A percentile compares a stretch with the other conserved stretches of the same genome.
Evolutionary conservation across 2,113 vertebrate species (phyloP).

Genomic region (Peromyscus californicus): DNA sequence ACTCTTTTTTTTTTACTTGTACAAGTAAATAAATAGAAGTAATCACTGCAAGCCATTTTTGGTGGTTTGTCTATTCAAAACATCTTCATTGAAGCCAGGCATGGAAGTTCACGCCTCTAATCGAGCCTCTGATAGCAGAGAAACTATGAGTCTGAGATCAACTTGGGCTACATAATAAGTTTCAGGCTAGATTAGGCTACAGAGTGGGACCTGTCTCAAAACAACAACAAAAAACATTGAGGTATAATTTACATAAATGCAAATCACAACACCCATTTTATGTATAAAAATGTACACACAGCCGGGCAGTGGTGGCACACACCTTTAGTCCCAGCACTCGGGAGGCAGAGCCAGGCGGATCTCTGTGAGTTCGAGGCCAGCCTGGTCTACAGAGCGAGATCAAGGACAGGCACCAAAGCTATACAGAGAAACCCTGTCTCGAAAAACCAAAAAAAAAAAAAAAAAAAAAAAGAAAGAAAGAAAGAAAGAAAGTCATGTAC

Average conservation of each 20-base stretch:
- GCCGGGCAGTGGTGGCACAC: too few relatives aligned
- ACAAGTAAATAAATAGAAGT: constrained; percentile 36
- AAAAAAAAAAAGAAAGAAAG: too few relatives aligned
- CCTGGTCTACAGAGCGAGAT: too few relatives aligned
- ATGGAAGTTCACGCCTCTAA: neutral
- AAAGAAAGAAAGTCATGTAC: neutral
- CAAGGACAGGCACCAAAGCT: too few relatives aligned
- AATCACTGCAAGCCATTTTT: neutral
- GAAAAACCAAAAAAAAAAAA: too few relatives aligned
- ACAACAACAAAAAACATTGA: neutral
- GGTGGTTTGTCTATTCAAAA: neutral
- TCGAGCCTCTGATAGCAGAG: neutral
- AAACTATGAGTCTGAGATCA: neutral
- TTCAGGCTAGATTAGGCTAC: neutral
- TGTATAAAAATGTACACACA: neutral
- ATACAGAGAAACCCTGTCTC: too few relatives aligned
- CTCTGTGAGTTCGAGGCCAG: too few relatives aligned
- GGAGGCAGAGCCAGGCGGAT: too few relatives aligned
- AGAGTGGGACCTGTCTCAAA: neutral
- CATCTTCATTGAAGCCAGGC: neutral
- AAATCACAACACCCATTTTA: neutral
- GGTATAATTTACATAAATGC: neutral
- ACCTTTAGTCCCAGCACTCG: too few relatives aligned
- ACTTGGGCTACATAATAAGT: neutral
- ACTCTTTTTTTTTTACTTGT: neutral